Conservation (phyloP, 2,113 vertebrate genomes). For the human (Homo sapiens) region DNA sequence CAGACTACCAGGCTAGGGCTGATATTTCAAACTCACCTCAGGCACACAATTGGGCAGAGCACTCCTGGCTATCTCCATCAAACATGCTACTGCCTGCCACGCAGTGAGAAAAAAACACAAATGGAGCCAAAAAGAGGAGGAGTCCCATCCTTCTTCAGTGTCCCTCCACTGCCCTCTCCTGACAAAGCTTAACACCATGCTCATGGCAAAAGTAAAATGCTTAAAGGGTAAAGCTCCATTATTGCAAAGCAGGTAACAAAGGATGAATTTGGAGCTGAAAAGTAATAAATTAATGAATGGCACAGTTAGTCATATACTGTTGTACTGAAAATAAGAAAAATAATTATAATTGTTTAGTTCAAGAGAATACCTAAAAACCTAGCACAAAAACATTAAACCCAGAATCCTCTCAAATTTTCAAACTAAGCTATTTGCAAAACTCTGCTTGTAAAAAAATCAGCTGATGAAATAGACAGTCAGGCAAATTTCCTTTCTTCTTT, state of each 20-base stretch:
- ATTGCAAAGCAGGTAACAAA: neutral
- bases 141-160: too few relatives aligned
- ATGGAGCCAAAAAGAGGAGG: neutral
- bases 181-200: neutral
- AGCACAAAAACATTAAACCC: neutral
- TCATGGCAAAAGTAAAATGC: neutral
- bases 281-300: neutral
- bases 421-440: neutral
- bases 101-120: neutral
- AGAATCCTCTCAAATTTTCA: neutral
- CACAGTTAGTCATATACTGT: neutral
- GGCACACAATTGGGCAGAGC: neutral
- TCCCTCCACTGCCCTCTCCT: neutral
- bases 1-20: neutral
- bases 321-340: neutral
- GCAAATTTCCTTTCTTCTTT: neutral
- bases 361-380: neutral
- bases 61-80: too few relatives aligned
- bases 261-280: neutral
- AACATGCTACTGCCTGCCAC: neutral
- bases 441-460: neutral
- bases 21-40: neutral
- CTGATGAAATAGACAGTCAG: neutral
- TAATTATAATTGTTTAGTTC: neutral
- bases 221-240: neutral